Base-by-base conservation (phyloP, 2,113 vertebrate genomes). In the Aptenodytes forsteri region DNA sequence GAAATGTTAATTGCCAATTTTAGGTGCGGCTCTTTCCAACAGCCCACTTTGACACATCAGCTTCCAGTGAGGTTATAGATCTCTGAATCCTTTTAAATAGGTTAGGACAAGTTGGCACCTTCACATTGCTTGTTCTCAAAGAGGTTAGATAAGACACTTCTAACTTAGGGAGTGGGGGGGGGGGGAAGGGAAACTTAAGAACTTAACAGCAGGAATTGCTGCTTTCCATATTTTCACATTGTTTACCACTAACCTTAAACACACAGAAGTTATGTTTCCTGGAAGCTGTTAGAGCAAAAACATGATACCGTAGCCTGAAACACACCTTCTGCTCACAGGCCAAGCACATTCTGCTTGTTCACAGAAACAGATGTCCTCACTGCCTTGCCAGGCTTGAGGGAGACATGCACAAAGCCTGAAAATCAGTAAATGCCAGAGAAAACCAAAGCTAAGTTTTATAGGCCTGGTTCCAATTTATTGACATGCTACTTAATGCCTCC, bases 151-250 rank as follows among this genome's bases (percentile, higher is more conserved):
- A 67, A 71, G 32, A 47, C 20, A 54, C 8, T 78, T 81, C 11
- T 27, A 54, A n/a, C 11, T 27, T 62, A 12, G 21, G 20, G 20
- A 27, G 27, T 7, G 8, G 14, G 15, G 7, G 42, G 42, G 42
- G 42, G 14, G 10, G 4, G 0, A 6, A 11, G 1, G 5, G n/a
- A n/a, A n/a, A n/a, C n/a, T n/a, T n/a, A 26, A 52, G 30, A 50
- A 47, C 13, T 50, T 61, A 29, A 42, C n/a, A 72, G 30, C 23
- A 89, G 54, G 13, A 78, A 56, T 18, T 71, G 6, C 29, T n/a
- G 8, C 26, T 89, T 91, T 62, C 22, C 16, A 5, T 58, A 38
- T 59, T 87, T 84, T 65, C 56, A 89, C 42, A 56, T 22, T 78
- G 62, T 65, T 92, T 72, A 52, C 54, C 25, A 46, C 7, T 38